Evolutionary conservation across 2,797 vertebrate genomes (phyloP), one percentile per base, ranked within the genome.

Genomic region (Antrozous pallidus): DNA sequence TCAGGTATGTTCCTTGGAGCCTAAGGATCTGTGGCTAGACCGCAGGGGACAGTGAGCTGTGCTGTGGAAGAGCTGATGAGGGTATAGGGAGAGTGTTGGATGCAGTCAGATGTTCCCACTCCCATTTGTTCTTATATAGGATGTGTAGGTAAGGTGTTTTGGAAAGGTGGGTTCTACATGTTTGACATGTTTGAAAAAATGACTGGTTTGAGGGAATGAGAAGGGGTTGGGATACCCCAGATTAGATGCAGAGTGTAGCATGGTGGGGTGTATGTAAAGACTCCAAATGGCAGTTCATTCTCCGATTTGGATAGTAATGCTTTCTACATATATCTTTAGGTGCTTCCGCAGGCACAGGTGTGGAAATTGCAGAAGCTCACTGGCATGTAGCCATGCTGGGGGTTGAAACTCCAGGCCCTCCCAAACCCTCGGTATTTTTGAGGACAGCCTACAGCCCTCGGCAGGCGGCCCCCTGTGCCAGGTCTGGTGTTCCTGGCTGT

Each of bases 401-500:
- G 28, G 40, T 45, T 26, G 2, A 40, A 83, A 73, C 61, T 83
- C 75, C 26, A 56, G 38, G 58, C 42, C 78, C 20, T 77, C 49
- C 85, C 90, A 71, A 18, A 80, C n/a, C 20, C 73, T 91, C 88
- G 95, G 31, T 89, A 92, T 95, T 75, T 88, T 42, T 92, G 88
- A 96, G 92, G 84, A 88, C 90, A 90, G 92, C 78, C 94, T 85
- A 51, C 61, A 80, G 89, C 77, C 90, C 75, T 81, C 89, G 73
- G 82, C 91, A 93, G 92, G 70, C 4, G 16, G 63, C 13, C 77
- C 89, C 51, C 45, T 6, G 24, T 93, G 92, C 94, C 95, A 95
- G 40, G 42, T 92, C 93, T 97, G 96, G 95, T 93, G 63, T 93
- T 88, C 74, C 31, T 73, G 78, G 82, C 71, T 93, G n/a, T 5